A percentile compares a stretch with the other conserved stretches of the same genome.
These are phyloP conservation scores for Centropus bengalensis DNA, from an alignment of 2,113 vertebrate species.

Conservation along the genomic window DNA sequence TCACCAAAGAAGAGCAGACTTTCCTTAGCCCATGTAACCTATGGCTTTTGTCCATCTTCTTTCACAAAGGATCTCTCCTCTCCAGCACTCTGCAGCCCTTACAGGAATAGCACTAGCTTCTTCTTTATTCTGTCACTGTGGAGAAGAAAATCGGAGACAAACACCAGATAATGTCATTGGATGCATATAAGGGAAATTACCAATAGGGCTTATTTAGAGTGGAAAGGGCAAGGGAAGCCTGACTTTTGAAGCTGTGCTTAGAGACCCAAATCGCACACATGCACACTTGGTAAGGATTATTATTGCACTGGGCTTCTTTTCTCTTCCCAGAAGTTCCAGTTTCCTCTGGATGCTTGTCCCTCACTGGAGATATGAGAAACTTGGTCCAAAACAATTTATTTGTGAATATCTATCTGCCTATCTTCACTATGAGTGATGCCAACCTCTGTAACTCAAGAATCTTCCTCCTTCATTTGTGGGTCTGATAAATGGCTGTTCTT, in stretches of 20 bases:
- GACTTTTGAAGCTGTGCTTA: background rate
- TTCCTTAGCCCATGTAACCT: background rate
- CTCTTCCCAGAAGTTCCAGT: background rate
- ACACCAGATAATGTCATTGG: fast-evolving
- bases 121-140: background rate
- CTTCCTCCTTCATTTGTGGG: background rate
- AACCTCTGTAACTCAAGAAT: background rate
- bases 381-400: background rate
- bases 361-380: background rate
- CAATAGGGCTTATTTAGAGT: background rate
- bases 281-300: background rate
- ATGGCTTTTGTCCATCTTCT: background rate
- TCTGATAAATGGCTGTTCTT: background rate
- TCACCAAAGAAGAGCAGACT: background rate
- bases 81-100: background rate
- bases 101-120: background rate
- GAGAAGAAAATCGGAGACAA: background rate
- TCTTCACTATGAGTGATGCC: background rate
- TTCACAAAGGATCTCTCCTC: background rate
- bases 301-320: background rate
- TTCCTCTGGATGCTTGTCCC: background rate
- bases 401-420: background rate
- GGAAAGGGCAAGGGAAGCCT: background rate
- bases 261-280: background rate
- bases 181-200: background rate